A percentile compares a stretch with the other conserved stretches of the same genome.
Evolutionary conservation across 2,797 vertebrate genomes (phyloP).

Genomic region (Microctenopoma stevenorrisi): DNA sequence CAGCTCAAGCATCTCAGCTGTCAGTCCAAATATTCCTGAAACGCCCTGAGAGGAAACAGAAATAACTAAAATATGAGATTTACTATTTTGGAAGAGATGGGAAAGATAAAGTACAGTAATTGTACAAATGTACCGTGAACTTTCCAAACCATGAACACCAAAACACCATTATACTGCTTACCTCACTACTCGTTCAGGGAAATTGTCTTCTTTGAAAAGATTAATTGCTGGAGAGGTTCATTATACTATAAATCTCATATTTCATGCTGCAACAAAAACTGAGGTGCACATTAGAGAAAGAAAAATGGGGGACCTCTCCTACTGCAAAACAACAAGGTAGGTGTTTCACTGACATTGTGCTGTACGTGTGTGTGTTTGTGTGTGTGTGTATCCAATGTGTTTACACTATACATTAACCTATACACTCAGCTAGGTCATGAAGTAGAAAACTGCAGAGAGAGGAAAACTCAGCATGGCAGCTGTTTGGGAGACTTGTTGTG

Average conservation of each 20-base stretch:
- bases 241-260: slow-evolving; percentile 45
- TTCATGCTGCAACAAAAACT: slow-evolving; percentile 25
- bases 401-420: slow-evolving; percentile 7
- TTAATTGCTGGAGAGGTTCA: slow-evolving; percentile 6
- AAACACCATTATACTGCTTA: slow-evolving; percentile 18
- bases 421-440: neutral
- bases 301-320: slow-evolving; percentile 33
- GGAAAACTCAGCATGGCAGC: slow-evolving; percentile 54
- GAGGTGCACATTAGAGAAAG: slow-evolving; percentile 19
- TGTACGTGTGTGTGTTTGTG: slow-evolving; percentile 2
- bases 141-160: slow-evolving; percentile 3
- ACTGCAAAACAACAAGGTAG: slow-evolving; percentile 10
- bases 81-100: slow-evolving; percentile 17
- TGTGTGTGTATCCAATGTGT: too few species aligned
- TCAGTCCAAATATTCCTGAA: slow-evolving; percentile 28
- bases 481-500: slow-evolving; percentile 68
- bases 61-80: slow-evolving; percentile 13
- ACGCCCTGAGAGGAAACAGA: slow-evolving; percentile 52
- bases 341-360: neutral
- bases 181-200: slow-evolving; percentile 14
- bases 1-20: slow-evolving; percentile 31
- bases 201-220: slow-evolving; percentile 10
- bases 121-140: slow-evolving; percentile 24
- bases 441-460: slow-evolving; percentile 52
- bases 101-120: slow-evolving; percentile 42